Evolutionary conservation across 2,113 vertebrate genomes (phyloP).

Genomic region (Ptilonorhynchus violaceus): DNA sequence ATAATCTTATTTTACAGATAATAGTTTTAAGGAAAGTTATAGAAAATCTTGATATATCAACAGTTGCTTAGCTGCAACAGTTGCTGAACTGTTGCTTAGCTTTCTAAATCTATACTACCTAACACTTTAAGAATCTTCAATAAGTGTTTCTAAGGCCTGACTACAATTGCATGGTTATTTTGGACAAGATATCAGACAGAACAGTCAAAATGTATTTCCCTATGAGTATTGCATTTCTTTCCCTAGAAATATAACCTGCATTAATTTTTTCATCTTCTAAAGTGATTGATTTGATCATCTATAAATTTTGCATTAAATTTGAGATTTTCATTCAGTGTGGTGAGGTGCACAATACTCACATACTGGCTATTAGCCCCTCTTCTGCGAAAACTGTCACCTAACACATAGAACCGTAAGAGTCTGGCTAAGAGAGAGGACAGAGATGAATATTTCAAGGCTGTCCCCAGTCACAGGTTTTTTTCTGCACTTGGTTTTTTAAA

Average conservation of each 20-base stretch:
- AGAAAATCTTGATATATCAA: not conserved
- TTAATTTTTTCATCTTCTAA: not conserved
- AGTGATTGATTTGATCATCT: not conserved
- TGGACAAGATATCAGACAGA: not conserved
- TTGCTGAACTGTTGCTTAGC: not conserved
- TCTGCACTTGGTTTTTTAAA: not conserved
- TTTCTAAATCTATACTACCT: not conserved
- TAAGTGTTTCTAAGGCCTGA: not conserved
- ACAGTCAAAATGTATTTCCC: not conserved
- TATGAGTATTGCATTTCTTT: not conserved
- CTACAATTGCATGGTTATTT: not conserved
- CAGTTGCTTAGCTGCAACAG: not conserved
- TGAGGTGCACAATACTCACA: not conserved
- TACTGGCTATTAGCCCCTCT: not conserved
- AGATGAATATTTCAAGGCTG: not conserved
- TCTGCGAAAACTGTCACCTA: not conserved
- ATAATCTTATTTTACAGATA: not conserved
- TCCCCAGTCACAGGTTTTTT: not conserved
- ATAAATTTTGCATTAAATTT: not conserved
- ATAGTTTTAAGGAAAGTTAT: not conserved
- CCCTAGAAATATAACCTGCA: not conserved
- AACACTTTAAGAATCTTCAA: not conserved
- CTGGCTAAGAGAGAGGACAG: not conserved
- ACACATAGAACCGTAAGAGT: not conserved
- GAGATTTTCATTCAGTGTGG: not conserved